Conservation (phyloP, 2,797 vertebrate genomes). For the Trichosurus vulpecula region DNA sequence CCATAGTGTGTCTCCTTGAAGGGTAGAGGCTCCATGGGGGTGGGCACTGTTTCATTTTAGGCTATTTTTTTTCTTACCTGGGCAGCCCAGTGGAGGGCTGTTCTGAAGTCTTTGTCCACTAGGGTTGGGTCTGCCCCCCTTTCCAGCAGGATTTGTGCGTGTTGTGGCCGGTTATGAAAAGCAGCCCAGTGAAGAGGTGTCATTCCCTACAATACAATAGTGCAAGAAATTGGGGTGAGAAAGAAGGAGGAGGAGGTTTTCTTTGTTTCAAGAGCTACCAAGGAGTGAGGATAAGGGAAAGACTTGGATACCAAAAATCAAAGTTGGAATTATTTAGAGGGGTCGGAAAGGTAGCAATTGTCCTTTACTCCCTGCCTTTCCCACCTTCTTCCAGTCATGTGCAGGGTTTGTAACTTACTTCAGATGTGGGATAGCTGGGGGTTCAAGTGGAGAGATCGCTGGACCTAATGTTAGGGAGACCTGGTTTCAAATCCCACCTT, state of each 20-base stretch:
- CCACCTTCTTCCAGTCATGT: not conserved
- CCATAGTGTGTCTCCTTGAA: not conserved
- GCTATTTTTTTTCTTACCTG: constrained; percentile 84
- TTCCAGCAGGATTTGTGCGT: constrained; percentile 89
- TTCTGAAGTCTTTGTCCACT: constrained; percentile 93
- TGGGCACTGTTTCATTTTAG: not conserved
- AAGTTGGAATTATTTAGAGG: not conserved
- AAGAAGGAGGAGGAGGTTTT: not conserved
- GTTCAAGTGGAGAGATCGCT: not conserved
- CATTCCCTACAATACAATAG: constrained; percentile 88
- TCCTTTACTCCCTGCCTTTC: not conserved
- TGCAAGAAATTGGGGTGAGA: constrained; percentile 38
- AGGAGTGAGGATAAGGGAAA: not conserved
- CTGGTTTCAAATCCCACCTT: not conserved
- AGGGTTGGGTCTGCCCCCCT: constrained; percentile 91
- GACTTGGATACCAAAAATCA: not conserved
- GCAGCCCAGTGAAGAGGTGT: constrained; percentile 93
- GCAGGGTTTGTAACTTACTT: not conserved
- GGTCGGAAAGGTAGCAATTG: not conserved
- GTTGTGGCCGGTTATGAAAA: constrained; percentile 91
- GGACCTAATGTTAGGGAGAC: not conserved
- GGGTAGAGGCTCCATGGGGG: not conserved
- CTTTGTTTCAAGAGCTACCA: not conserved
- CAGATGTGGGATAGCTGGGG: not conserved
- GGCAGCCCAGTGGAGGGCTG: constrained; percentile 92